Percentiles rank a stretch among this genome's conserved stretches.
phyloP scores from a whole-genome alignment of 2,797 vertebrate genomes.

The Menidia menidia region DNA sequence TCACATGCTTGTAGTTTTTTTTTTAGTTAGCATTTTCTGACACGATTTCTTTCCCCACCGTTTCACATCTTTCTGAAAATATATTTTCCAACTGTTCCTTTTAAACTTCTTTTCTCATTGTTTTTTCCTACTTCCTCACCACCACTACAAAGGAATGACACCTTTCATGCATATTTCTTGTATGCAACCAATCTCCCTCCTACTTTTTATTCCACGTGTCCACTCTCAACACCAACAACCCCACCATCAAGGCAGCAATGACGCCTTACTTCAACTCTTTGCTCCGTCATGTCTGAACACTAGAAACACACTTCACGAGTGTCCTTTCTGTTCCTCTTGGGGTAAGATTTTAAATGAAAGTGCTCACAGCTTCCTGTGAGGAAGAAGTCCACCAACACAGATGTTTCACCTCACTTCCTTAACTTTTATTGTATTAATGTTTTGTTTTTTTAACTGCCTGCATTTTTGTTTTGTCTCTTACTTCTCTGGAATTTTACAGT shows the following conservation, averaged over 20 bases:
- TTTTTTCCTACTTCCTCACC: not conserved
- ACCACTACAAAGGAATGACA: constrained; percentile 22
- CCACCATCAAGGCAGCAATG: not conserved
- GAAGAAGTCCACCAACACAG: not conserved
- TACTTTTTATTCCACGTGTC: constrained; percentile 4
- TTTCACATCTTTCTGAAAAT: not conserved
- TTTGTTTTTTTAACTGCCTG: not conserved
- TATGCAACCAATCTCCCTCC: not conserved
- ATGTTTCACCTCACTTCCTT: constrained; percentile 3
- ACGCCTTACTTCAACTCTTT: constrained; percentile 1
- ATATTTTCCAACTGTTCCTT: constrained; percentile 2
- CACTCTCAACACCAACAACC: constrained; percentile 7
- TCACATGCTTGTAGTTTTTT: not conserved
- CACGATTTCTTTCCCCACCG: not conserved
- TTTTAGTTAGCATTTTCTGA: constrained; percentile 5
- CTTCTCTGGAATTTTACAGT: not conserved
- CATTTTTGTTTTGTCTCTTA: not conserved
- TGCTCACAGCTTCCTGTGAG: not conserved
- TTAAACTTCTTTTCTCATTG: constrained; percentile 4
- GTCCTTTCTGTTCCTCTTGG: not conserved
- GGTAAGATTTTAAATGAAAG: too few relatives aligned
- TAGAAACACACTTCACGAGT: constrained; percentile 15
- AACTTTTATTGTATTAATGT: not conserved
- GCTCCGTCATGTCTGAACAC: not conserved
- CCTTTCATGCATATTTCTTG: not conserved